phyloP scores from a whole-genome alignment of 2,888 invertebrate species.

The Drosophila mulleri region DNA sequence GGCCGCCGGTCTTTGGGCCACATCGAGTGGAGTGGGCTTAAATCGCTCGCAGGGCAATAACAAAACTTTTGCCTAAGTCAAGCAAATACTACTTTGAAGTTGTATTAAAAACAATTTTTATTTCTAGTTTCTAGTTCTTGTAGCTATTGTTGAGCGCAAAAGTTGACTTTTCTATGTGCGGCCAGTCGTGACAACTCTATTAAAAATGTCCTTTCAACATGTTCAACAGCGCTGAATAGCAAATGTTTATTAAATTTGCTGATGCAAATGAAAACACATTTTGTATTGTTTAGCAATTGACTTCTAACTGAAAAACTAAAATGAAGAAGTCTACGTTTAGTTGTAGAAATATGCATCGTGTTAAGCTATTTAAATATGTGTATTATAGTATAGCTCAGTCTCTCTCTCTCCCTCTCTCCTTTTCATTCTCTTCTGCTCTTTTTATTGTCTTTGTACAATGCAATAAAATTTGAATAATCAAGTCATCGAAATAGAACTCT shows the following conservation, averaged over 20 bases:
- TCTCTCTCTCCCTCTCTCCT: too few relatives aligned
- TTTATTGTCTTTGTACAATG: too few relatives aligned
- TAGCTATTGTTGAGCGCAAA: slow-evolving; percentile 30
- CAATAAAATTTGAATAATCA: too few relatives aligned
- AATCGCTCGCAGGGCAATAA: slow-evolving; percentile 46
- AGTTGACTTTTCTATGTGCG: slow-evolving; percentile 63
- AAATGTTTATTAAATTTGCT: slow-evolving; percentile 30
- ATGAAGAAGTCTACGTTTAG: background rate
- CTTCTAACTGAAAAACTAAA: background rate
- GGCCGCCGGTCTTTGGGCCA: slow-evolving; percentile 9
- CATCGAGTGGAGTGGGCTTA: background rate
- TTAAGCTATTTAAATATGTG: background rate
- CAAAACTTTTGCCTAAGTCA: slow-evolving; percentile 73
- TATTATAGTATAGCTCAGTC: too few relatives aligned
- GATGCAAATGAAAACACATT: slow-evolving; percentile 21
- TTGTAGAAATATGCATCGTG: background rate
- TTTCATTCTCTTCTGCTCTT: too few relatives aligned
- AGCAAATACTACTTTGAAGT: slow-evolving; percentile 71
- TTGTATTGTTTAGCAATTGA: background rate
- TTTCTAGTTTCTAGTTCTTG: slow-evolving; percentile 5
- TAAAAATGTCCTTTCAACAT: slow-evolving; percentile 60
- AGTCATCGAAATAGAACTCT: too few relatives aligned
- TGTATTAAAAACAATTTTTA: slow-evolving; percentile 56
- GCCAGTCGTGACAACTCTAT: slow-evolving; percentile 67
- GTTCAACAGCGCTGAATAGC: slow-evolving; percentile 15